These are phyloP conservation scores for Caenorhabditis uteleia DNA, from an alignment of 2,888 invertebrate species.

Conservation along the genomic window DNA sequence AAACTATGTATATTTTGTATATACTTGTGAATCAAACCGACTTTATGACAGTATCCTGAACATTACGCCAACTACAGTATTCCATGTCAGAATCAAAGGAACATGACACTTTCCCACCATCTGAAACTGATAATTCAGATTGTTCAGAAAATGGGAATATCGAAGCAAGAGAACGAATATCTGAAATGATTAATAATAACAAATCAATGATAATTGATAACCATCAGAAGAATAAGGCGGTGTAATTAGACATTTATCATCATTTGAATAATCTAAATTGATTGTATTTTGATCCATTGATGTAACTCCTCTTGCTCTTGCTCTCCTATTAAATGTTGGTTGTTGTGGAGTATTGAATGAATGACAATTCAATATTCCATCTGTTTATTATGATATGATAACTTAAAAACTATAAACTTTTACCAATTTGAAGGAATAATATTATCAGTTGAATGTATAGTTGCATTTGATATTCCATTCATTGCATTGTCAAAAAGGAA, in stretches of 20 bases:
- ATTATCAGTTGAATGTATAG: no score
- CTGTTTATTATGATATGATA: conserved; percentile 1
- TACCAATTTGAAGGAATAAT: no score
- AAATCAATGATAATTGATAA: background rate
- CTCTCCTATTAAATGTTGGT: conserved; percentile 2
- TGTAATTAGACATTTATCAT: conserved; percentile 4
- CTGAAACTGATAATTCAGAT: conserved; percentile 30
- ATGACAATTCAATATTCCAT: conserved; percentile 9
- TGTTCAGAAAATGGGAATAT: conserved; percentile 21
- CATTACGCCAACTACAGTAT: conserved; percentile 61
- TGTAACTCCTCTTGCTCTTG: conserved; percentile 21
- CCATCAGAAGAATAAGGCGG: conserved; percentile 6
- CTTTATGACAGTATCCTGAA: conserved; percentile 18
- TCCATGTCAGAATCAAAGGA: conserved; percentile 59
- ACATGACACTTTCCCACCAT: conserved; percentile 58
- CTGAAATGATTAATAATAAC: conserved; percentile 5
- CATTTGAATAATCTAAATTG: conserved; percentile 18
- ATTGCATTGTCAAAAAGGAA: no score
- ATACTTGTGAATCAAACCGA: background rate
- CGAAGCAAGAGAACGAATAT: conserved; percentile 19
- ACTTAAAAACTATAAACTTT: background rate
- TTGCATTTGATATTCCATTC: no score
- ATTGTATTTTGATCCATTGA: conserved; percentile 13
- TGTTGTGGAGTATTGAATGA: conserved; percentile 14
- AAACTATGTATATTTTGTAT: background rate